Conservation (phyloP, 2,113 vertebrate genomes). For the Ursus arctos region DNA sequence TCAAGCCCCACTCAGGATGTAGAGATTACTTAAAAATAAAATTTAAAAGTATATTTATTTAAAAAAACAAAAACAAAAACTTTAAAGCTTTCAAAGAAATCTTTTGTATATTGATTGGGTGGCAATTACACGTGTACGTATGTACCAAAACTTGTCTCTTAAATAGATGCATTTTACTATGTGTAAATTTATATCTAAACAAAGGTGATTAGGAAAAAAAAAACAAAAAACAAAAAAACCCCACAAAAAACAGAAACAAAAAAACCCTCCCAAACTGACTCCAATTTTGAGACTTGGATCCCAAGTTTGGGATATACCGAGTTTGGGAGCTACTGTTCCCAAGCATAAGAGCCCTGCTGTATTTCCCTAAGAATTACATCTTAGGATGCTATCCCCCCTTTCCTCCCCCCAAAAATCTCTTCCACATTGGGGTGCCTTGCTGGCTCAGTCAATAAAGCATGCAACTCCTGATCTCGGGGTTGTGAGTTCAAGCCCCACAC, state of each 20-base stretch:
- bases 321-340: background rate
- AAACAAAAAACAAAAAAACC: background rate
- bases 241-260: background rate
- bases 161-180: background rate
- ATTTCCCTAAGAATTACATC: background rate
- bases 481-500: too few relatives aligned
- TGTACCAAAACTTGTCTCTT: background rate
- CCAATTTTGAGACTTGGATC: background rate
- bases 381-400: background rate
- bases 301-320: background rate
- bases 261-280: background rate
- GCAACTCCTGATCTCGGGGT: too few relatives aligned
- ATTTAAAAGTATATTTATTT: background rate
- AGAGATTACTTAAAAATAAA: too few relatives aligned
- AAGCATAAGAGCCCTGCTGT: background rate
- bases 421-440: background rate
- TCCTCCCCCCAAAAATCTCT: background rate
- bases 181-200: background rate
- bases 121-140: background rate
- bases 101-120: background rate
- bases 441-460: too few relatives aligned
- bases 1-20: too few relatives aligned
- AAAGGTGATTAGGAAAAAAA: background rate
- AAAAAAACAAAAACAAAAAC: background rate
- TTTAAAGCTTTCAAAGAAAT: background rate